phyloP scores from a whole-genome alignment of 2,797 vertebrate genomes.

The Anableps anableps region DNA sequence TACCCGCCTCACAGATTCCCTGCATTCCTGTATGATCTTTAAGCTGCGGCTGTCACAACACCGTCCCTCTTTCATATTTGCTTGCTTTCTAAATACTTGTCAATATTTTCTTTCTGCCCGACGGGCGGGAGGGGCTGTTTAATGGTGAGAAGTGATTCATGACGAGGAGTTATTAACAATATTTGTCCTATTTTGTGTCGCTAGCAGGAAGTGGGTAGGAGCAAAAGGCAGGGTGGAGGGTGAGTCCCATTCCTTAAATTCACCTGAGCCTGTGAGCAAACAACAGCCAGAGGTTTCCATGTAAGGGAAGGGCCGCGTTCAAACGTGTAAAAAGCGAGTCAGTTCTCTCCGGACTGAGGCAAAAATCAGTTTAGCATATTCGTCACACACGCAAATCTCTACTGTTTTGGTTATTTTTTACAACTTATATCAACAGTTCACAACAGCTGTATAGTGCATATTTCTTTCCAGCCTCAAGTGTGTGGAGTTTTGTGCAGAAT shows the following conservation, averaged over 20 bases:
- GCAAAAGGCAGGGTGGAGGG: slow-evolving; percentile 49
- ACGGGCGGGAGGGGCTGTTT: neutral
- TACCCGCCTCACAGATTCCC: slow-evolving; percentile 31
- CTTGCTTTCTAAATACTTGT: slow-evolving; percentile 70
- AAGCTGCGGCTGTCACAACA: slow-evolving; percentile 64
- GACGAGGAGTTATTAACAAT: slow-evolving; percentile 69
- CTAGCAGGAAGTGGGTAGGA: slow-evolving; percentile 52
- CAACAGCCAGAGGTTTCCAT: slow-evolving; percentile 54
- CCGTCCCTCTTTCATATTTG: slow-evolving; percentile 53
- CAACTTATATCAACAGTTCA: slow-evolving; percentile 44
- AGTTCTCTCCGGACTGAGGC: slow-evolving; percentile 22
- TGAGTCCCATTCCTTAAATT: slow-evolving; percentile 77
- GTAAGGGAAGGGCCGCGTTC: slow-evolving; percentile 50
- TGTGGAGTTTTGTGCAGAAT: slow-evolving; percentile 63
- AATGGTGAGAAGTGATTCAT: slow-evolving; percentile 30
- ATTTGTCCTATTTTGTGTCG: slow-evolving; percentile 62
- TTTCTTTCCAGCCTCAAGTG: slow-evolving; percentile 56
- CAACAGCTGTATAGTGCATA: slow-evolving; percentile 59
- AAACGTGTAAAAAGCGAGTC: slow-evolving; percentile 47
- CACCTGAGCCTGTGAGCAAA: slow-evolving; percentile 76
- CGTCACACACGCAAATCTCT: slow-evolving; percentile 30
- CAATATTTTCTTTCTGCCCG: slow-evolving; percentile 54
- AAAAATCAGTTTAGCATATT: slow-evolving; percentile 43
- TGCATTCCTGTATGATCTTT: slow-evolving; percentile 66
- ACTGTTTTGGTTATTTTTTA: slow-evolving; percentile 32